Base-by-base conservation (phyloP, 2,888 invertebrate species). In the Melanargia galathea region DNA sequence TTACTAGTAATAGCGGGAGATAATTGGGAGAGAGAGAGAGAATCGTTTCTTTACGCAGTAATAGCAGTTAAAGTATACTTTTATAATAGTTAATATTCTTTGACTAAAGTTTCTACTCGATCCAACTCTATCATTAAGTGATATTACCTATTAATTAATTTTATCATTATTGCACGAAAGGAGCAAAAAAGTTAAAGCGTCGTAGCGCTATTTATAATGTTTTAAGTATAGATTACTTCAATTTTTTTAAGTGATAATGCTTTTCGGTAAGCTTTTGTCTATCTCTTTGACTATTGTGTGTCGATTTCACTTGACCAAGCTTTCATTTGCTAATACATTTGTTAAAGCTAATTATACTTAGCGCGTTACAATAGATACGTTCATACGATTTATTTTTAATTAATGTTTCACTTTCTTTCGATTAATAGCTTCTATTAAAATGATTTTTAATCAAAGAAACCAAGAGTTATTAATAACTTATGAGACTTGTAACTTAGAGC, bases 351-450 rank as follows among this genome's bases (percentile, higher is more conserved):
- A 75, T 79, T 73, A 74, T 73, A 73, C 72, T 75, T 58, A 71
- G 33, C 66, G 58, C 68, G 52, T 70, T 76, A 81, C 77, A 85
- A 81, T 75, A 66, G 70, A 60, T 68, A 72, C 76, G 71, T 80
- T 85, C 80, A 26, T 16, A 26, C 1, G 40, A 82, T 82, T 84
- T 77, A 75, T 79, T 79, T 81, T 78, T 78, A 82, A 88, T 86
- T 80, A 80, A 79, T 80, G 66, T 69, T 66, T 64, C 59, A 49
- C 55, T 55, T 45, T 40, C 58, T 55, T n/a, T 49, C 26, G 33
- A 22, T 18, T 55, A 20, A 52, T 7, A 11, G 52, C 20, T 52
- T 52, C 7, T 52, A 13, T 35, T 11, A 46, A 46, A 22, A 46
- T 46, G 18, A 1, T 10, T 18, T 43, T 33, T 18, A 11, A 6